These are phyloP conservation scores for Aspidapion aeneum DNA, from an alignment of 2,888 invertebrate species.

Conservation along the genomic window DNA sequence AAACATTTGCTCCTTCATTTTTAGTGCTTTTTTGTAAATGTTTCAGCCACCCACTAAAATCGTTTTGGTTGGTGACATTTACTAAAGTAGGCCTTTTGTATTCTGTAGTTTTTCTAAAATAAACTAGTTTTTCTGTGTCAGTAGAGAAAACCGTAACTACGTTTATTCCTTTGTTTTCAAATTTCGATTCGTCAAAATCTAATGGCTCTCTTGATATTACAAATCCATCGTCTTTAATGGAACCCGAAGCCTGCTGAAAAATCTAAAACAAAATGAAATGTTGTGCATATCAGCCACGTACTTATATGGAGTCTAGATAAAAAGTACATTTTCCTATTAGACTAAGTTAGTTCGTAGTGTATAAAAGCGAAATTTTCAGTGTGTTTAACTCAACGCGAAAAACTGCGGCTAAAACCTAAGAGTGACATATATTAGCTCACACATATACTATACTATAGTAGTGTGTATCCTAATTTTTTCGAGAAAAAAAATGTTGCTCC, in stretches of 20 bases:
- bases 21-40: constrained; percentile 42
- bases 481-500: too few species aligned
- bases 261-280: too few species aligned
- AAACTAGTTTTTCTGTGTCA: constrained; percentile 52
- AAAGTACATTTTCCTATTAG: too few species aligned
- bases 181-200: constrained; percentile 1
- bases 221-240: constrained; percentile 55
- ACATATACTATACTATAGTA: too few species aligned
- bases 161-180: neutral
- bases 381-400: too few species aligned
- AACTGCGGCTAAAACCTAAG: too few species aligned
- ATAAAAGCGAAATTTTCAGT: too few species aligned
- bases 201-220: constrained; percentile 56
- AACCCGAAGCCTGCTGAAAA: constrained; percentile 19
- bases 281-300: too few species aligned
- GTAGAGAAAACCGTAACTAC: constrained; percentile 51
- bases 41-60: constrained; percentile 50
- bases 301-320: too few species aligned
- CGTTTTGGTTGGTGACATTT: neutral
- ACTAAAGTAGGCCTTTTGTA: constrained; percentile 25
- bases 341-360: too few species aligned
- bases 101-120: constrained; percentile 49
- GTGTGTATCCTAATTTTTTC: too few species aligned
- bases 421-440: too few species aligned
- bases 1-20: constrained; percentile 51